phyloP scores from a whole-genome alignment of 2,888 invertebrate genomes.

The Tipula unca region DNA sequence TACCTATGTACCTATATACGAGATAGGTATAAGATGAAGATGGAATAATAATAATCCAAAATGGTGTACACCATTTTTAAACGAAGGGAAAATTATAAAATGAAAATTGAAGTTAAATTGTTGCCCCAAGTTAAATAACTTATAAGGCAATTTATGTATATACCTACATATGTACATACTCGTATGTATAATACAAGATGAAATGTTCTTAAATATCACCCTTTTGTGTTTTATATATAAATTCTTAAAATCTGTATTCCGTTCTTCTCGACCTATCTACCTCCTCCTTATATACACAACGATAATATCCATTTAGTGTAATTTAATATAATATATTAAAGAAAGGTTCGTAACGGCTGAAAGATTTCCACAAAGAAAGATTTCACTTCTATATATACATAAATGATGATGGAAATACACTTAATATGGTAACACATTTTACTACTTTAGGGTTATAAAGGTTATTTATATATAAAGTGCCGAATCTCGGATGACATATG shows the following conservation, averaged over 20 bases:
- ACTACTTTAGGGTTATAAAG: neutral
- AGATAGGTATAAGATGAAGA: neutral
- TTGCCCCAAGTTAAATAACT: neutral
- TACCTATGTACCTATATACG: no score
- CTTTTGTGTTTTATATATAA: neutral
- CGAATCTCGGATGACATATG: neutral
- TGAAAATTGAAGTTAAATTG: constrained; percentile 8
- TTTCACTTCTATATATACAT: neutral
- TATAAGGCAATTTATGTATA: neutral
- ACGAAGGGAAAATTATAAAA: neutral
- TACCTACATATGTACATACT: neutral
- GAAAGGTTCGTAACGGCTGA: neutral
- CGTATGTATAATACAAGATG: neutral
- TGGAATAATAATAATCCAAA: neutral
- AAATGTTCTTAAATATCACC: neutral
- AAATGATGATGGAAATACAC: neutral
- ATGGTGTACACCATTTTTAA: constrained; percentile 14
- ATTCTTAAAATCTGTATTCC: neutral
- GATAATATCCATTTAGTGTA: neutral
- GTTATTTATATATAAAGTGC: neutral
- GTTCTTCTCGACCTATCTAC: neutral
- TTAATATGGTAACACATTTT: neutral
- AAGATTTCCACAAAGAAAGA: neutral
- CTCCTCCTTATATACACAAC: neutral
- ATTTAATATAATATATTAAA: neutral